phyloP scores from a whole-genome alignment of 2,113 vertebrate species.

The Eublepharis macularius region DNA sequence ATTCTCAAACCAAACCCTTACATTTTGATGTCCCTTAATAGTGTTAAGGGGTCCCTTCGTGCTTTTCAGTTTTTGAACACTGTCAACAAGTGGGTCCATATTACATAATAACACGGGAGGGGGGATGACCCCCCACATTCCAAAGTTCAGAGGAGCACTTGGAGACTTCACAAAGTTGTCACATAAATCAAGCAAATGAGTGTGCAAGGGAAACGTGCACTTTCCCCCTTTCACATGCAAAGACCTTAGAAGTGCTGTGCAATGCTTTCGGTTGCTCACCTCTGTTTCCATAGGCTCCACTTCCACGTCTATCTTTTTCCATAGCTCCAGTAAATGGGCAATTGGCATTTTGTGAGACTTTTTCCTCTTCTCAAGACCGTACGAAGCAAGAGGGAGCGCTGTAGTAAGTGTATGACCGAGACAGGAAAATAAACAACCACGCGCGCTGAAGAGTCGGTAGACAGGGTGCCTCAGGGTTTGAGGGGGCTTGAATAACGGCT shows the following conservation, averaged over 20 bases:
- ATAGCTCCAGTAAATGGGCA: slow-evolving; percentile 79
- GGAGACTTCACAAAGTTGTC: background rate
- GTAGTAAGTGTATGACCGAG: background rate
- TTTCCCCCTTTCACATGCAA: accelerated
- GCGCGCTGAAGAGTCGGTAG: background rate
- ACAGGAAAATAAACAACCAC: background rate
- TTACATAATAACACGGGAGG: background rate
- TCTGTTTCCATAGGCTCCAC: slow-evolving; percentile 80
- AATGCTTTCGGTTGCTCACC: slow-evolving; percentile 59
- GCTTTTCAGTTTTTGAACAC: background rate
- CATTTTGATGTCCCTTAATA: background rate
- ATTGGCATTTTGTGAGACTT: slow-evolving; percentile 71
- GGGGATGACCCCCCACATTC: background rate
- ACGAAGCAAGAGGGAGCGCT: background rate
- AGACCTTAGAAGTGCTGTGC: accelerated
- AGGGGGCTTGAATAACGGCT: slow-evolving; percentile 13
- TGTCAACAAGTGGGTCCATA: slow-evolving; percentile 15
- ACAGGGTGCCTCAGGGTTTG: background rate
- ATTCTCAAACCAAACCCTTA: too few relatives aligned
- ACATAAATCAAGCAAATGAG: background rate
- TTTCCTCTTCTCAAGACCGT: background rate
- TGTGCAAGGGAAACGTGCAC: accelerated
- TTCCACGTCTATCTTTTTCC: slow-evolving; percentile 80
- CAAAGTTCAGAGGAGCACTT: background rate
- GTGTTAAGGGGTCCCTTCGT: background rate